phyloP scores from a whole-genome alignment of 2,888 invertebrate species.

The Himalopsyche kuldschensis region DNA sequence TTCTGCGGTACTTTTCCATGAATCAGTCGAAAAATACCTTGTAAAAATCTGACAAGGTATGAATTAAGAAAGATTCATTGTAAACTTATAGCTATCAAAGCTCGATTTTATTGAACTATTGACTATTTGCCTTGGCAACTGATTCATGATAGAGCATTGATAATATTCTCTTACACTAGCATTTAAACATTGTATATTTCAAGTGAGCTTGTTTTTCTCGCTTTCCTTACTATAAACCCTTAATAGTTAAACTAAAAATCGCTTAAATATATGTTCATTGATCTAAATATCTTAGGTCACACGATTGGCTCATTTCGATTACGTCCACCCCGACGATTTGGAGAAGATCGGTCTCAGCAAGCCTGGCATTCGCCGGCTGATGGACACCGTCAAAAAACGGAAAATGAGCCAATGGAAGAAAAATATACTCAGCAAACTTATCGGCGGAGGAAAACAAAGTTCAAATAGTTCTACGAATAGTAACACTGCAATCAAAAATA shows the following conservation, averaged over 20 bases:
- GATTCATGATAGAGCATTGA: too few relatives aligned
- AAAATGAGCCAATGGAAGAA: constrained; percentile 80
- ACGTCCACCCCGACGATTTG: constrained; percentile 92
- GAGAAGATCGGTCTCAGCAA: constrained; percentile 93
- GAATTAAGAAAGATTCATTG: too few relatives aligned
- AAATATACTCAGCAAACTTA: constrained; percentile 79
- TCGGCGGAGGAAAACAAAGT: constrained; percentile 61
- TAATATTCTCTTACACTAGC: too few relatives aligned
- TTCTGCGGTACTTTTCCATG: too few relatives aligned
- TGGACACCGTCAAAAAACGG: constrained; percentile 90
- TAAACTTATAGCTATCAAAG: too few relatives aligned
- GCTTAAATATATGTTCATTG: background rate
- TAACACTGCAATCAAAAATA: constrained; percentile 42
- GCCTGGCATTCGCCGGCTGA: constrained; percentile 85
- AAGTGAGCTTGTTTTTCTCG: too few relatives aligned
- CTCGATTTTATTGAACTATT: too few relatives aligned
- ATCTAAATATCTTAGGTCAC: constrained; percentile 67
- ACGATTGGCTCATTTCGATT: constrained; percentile 92
- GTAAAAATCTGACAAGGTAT: too few relatives aligned
- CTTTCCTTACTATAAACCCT: too few relatives aligned
- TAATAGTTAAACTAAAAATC: background rate
- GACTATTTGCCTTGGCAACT: too few relatives aligned
- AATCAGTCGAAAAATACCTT: too few relatives aligned
- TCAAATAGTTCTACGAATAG: constrained; percentile 45
- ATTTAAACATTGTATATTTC: too few relatives aligned